These are phyloP conservation scores for Cenopis cana DNA, from an alignment of 2,888 invertebrate species.

Conservation along the genomic window DNA sequence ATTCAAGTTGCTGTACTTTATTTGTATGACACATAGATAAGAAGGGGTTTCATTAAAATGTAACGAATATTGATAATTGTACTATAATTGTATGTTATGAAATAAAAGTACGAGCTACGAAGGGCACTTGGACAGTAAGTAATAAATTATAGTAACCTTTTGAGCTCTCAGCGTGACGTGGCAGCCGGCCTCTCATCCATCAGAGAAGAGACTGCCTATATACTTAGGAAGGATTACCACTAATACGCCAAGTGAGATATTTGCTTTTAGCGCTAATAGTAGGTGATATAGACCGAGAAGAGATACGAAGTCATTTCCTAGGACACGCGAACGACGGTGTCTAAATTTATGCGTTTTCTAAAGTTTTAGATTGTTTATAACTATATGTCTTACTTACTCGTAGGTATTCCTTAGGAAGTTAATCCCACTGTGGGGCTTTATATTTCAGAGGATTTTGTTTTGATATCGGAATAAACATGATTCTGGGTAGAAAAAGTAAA, in stretches of 20 bases:
- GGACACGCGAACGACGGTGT: too few species aligned
- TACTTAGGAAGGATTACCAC: conserved; percentile 34
- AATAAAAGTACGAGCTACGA: neutral
- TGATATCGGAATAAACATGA: too few species aligned
- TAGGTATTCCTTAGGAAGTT: too few species aligned
- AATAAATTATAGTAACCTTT: conserved; percentile 30
- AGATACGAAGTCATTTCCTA: too few species aligned
- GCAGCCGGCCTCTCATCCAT: conserved; percentile 38
- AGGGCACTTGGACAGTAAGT: conserved; percentile 7
- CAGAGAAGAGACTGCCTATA: conserved; percentile 27
- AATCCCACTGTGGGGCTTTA: too few species aligned
- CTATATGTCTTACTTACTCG: too few species aligned
- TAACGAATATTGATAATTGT: neutral
- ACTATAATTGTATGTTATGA: too few species aligned
- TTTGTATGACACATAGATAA: neutral
- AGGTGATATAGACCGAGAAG: too few species aligned
- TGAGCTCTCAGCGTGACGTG: conserved; percentile 33
- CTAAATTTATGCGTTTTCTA: too few species aligned
- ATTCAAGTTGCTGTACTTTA: neutral
- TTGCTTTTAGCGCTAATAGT: conserved; percentile 1
- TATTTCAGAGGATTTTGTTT: too few species aligned
- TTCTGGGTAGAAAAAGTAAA: too few species aligned
- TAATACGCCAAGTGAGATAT: conserved; percentile 31
- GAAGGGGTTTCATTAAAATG: neutral
- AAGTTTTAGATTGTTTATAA: too few species aligned